Conservation (phyloP, 1,140 invertebrate species). For the Marisa cornuarietis region DNA sequence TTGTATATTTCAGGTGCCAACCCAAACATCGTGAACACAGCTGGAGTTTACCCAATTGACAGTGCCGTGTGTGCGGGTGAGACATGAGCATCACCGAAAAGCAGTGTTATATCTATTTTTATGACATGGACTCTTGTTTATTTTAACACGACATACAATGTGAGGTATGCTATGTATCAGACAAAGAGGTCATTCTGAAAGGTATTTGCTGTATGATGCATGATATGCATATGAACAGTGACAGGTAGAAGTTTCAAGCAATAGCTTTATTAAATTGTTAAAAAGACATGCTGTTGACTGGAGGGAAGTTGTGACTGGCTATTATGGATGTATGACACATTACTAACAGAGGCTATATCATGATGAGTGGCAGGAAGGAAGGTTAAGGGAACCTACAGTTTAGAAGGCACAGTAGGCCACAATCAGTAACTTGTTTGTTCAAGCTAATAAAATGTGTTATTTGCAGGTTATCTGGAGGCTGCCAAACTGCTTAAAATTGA, state of each 20-base stretch:
- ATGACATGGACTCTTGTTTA: neutral
- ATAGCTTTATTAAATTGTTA: neutral
- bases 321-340: neutral
- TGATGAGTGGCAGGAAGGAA: neutral
- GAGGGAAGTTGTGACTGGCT: neutral
- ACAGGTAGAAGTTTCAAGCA: neutral
- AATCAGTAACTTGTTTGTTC: neutral
- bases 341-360: neutral
- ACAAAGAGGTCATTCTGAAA: neutral
- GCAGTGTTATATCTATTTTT: too few species aligned
- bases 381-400: neutral
- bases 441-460: neutral
- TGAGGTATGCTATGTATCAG: neutral
- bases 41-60: conserved; percentile 53
- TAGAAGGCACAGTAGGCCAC: too few species aligned
- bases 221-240: neutral
- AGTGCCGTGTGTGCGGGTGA: conserved; percentile 53
- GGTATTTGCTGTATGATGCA: neutral
- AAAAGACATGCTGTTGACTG: neutral
- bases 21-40: conserved; percentile 38
- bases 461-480: conserved; percentile 47
- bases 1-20: conserved; percentile 44
- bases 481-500: conserved; percentile 45
- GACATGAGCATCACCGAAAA: neutral
- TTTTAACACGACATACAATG: neutral